Conservation (phyloP, 2,888 invertebrate species). For the Disparrhopalites patrizii region DNA sequence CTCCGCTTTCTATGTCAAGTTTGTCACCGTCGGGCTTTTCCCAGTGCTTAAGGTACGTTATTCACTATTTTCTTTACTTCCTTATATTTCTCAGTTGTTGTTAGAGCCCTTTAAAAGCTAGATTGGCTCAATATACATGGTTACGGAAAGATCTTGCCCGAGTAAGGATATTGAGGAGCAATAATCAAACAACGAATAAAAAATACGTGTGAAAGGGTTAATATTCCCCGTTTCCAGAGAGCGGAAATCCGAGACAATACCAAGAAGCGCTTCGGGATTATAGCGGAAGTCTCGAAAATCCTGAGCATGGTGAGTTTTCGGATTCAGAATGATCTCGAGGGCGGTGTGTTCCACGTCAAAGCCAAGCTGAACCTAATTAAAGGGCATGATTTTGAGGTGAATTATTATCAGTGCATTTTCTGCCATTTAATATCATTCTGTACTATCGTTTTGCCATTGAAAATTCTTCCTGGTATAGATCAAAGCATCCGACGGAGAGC, state of each 20-base stretch:
- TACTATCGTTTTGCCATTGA: not conserved
- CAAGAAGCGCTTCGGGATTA: constrained; percentile 7
- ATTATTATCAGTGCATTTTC: not conserved
- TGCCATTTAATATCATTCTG: not conserved
- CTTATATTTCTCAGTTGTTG: too few species aligned
- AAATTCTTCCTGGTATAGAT: not conserved
- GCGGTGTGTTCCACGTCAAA: constrained; percentile 2
- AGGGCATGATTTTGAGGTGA: constrained; percentile 16
- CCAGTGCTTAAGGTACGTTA: constrained; percentile 18
- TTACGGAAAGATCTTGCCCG: too few species aligned
- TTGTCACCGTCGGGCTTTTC: constrained; percentile 3
- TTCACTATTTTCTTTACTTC: too few species aligned
- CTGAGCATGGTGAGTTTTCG: constrained; percentile 4
- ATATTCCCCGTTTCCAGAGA: constrained; percentile 1
- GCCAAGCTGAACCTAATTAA: constrained; percentile 11
- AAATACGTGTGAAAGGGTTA: too few species aligned
- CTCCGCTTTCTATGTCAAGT: constrained; percentile 4
- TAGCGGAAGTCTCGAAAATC: constrained; percentile 11
- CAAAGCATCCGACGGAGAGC: not conserved
- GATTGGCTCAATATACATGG: too few species aligned
- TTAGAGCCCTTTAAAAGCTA: too few species aligned
- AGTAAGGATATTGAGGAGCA: too few species aligned
- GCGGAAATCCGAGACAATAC: constrained; percentile 6
- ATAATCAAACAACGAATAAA: too few species aligned
- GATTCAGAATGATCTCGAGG: constrained; percentile 16